phyloP scores from a whole-genome alignment of 2,888 invertebrate species.

The Drosophila stalkeri region DNA sequence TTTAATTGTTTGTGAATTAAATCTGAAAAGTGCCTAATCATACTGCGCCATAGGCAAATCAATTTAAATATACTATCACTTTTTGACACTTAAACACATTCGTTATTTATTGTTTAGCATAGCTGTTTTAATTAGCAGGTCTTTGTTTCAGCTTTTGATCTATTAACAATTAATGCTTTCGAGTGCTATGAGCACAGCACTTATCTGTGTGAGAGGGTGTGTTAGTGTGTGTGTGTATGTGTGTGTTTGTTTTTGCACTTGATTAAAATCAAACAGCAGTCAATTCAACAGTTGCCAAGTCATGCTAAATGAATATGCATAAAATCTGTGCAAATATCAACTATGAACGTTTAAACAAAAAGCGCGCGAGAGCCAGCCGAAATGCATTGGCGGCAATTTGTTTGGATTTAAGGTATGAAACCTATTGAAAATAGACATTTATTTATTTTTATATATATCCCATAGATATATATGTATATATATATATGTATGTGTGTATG shows the following conservation, averaged over 20 bases:
- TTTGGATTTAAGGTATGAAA: slow-evolving; percentile 51
- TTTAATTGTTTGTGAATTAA: slow-evolving; percentile 9
- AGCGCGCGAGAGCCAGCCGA: slow-evolving; percentile 33
- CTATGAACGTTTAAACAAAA: slow-evolving; percentile 48
- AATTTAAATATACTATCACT: slow-evolving; percentile 52
- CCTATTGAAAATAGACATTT: slow-evolving; percentile 22
- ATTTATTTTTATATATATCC: background rate
- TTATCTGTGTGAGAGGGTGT: slow-evolving; percentile 8
- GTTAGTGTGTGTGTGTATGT: slow-evolving; percentile 1
- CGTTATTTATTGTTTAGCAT: slow-evolving; percentile 48
- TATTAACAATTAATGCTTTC: slow-evolving; percentile 43
- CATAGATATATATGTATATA: slow-evolving; percentile 1
- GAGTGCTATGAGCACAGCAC: slow-evolving; percentile 31
- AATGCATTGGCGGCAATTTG: slow-evolving; percentile 68
- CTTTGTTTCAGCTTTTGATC: slow-evolving; percentile 61
- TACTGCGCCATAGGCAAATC: slow-evolving; percentile 14
- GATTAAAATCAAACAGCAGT: slow-evolving; percentile 40
- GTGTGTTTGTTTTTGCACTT: slow-evolving; percentile 23
- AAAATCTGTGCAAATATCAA: slow-evolving; percentile 65
- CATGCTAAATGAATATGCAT: slow-evolving; percentile 72
- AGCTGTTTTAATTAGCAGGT: slow-evolving; percentile 64
- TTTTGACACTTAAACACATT: slow-evolving; percentile 38
- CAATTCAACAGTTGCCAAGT: slow-evolving; percentile 59
- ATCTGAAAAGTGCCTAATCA: slow-evolving; percentile 40
- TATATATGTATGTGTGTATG: background rate